Base-by-base conservation (phyloP, 2,797 vertebrate genomes). In the Lepus townsendii region DNA sequence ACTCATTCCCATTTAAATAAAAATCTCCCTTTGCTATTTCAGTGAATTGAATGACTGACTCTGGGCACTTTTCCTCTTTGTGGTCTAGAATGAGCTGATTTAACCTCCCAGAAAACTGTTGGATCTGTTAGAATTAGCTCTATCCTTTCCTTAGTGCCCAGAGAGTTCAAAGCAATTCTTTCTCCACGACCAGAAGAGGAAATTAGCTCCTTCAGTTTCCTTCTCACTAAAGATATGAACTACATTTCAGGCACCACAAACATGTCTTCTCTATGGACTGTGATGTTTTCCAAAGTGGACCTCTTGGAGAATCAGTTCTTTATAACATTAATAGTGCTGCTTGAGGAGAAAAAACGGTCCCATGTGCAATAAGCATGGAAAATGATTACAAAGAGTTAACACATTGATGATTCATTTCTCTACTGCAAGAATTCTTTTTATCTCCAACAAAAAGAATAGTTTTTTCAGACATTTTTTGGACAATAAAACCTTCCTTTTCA, bases 1-100 rank as follows among this genome's bases (percentile, higher is more conserved):
- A 98, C 93, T 98, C 98, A 98, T 52, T 89, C 62, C 63, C 57
- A 95, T 97, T 97, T 96, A 98, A 97, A 96, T 93, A 97, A 97
- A 97, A 96, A 54, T 54, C 80, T 80, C 73, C 95, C 38, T 82
- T 94, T 96, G 96, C 95, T 97, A 96, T 98, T 98, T 98, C 97
- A 97, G 96, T 96, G 95, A 94, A 66, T 60, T 73, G 72, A 95
- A 79, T 94, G 92, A 84, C 62, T 94, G 95, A 90, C 54, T 91
- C 22, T 9, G 47, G 90, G 95, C 54, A 30, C 35, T 97, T 96
- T 93, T 30, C 94, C 95, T 96, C 75, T 83, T 66, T 93, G 78
- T 94, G 77, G 63, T 96, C 94, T 80, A 83, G 19, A 72, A 75
- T 93, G 97, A 97, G 92, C 78, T 91, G 83, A 57, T 96, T 94